Base-by-base conservation (phyloP, 2,797 vertebrate species). In the Galaxias olidus region DNA sequence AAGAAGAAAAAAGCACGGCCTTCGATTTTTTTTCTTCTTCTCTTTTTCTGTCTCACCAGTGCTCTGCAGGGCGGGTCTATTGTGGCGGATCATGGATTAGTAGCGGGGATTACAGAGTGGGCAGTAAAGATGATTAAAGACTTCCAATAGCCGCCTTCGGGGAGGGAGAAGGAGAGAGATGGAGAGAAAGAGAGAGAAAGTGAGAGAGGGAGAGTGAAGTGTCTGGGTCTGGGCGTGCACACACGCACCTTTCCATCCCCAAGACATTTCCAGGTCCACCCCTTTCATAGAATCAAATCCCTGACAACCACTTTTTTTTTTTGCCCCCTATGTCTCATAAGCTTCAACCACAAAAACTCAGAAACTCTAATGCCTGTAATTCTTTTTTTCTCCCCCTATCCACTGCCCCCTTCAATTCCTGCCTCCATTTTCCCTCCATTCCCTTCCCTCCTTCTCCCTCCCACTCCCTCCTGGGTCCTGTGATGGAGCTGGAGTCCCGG, bases 111-210 rank as follows among this genome's bases (percentile, higher is more conserved):
- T 90, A 90, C 79, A 56, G 78, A 83, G 79, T 80, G 76, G 83
- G 80, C 80, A 83, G 86, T 86, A 83, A 88, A 84, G 80, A 88
- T 86, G 77, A 87, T 86, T 87, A 85, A 88, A 86, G 77, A 78
- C 79, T 82, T 82, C 77, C 74, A 64, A 72, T 84, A 79, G 80
- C 72, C 82, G 80, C 77, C 65, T 79, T 80, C 69, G 62, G 80
- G 82, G 17, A 13, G 48, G 15, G 47, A 53, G 30, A 40, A 13
- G 19, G 40, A n/a, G 41, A 63, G 49, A 63, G 50, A 45, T 12
- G n/a, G 18, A 69, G 65, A 72, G 66, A 76, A 69, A 66, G 65
- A 73, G 72, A 76, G 77, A 50, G 48, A 50, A 13, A n/a, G 48
- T 14, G 7, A 61, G 59, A 30, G 18, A 65, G 43, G 45, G 15